Evolutionary conservation across 2,113 vertebrate species (phyloP), one percentile per base, ranked within the genome.

Genomic region (Zapus hudsonius): DNA sequence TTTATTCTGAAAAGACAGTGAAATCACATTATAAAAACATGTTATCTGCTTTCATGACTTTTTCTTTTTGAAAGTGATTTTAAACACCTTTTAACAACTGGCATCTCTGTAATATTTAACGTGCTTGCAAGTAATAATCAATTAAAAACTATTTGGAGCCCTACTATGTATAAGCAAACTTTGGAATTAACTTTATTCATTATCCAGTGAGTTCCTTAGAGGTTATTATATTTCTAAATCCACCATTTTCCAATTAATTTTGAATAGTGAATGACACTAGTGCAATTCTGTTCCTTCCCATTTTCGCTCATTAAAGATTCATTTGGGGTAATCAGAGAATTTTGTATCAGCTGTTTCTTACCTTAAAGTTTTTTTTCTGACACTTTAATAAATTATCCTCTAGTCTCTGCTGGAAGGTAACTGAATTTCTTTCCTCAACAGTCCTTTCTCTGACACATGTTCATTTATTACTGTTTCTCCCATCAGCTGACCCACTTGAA

Each of bases 221-320:
- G 80, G 90, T 86, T 89, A 95, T 96, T 94, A 94, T 92, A 96
- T 96, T 95, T 96, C 97, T 88, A 96, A 96, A 96, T 94, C 87
- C 96, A 85, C 83, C 52, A 57, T 94, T 95, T 97, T 91, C 29
- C 95, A 97, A 97, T 97, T 97, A 97, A 98, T 96, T 97, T 94
- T 95, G 87, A 97, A 94, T 63, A 90, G 92, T 0, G 33, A 96
- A 61, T 36, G 69, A 72, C 76, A 93, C 0, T 47, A 84, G 55
- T 80, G 55, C 79, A 92, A 85, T 97, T 97, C 88, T 94, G 81
- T 96, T 98, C 92, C 91, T 97, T 95, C 86, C 92, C 94, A 93
- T 97, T 98, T 97, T 80, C 87, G 95, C 96, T 90, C 89, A 96
- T 97, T 98, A 97, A 96, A 96, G 95, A 96, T 96, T 97, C 94